Conservation (phyloP, 2,888 invertebrate species). For the Stenchaetothrips biformis region DNA sequence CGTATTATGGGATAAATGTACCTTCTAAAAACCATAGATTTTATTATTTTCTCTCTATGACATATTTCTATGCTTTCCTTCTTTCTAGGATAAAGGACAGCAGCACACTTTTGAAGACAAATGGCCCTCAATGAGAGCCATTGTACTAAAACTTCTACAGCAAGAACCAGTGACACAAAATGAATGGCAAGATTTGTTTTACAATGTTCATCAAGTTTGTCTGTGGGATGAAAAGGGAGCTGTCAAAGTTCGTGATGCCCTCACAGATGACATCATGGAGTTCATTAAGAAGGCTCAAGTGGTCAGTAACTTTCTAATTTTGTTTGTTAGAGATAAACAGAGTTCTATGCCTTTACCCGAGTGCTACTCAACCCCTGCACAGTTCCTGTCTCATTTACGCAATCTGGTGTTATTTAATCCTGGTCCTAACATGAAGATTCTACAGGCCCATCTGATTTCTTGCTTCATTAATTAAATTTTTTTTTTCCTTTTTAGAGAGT, state of each 20-base stretch:
- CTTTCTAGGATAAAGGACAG: slow-evolving; percentile 68
- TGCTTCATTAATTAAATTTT: slow-evolving; percentile 19
- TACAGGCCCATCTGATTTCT: background rate
- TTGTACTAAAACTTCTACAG: slow-evolving; percentile 85
- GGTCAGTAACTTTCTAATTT: slow-evolving; percentile 43
- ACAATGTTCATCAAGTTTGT: slow-evolving; percentile 91
- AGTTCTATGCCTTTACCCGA: slow-evolving; percentile 11
- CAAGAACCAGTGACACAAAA: slow-evolving; percentile 89
- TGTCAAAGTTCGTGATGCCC: slow-evolving; percentile 77
- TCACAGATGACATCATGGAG: slow-evolving; percentile 87
- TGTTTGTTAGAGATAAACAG: no score
- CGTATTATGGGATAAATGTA: no score
- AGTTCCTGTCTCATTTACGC: background rate
- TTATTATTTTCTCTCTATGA: background rate
- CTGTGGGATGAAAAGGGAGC: slow-evolving; percentile 97
- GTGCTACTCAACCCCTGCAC: background rate
- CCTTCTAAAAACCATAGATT: background rate
- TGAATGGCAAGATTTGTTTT: slow-evolving; percentile 98
- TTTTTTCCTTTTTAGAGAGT: slow-evolving; percentile 55
- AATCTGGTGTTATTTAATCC: no score
- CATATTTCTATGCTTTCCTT: background rate
- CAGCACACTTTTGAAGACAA: slow-evolving; percentile 82
- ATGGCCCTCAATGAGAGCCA: slow-evolving; percentile 93
- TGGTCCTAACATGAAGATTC: no score
- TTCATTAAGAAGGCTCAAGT: slow-evolving; percentile 91